Conservation (phyloP, 2,797 vertebrate genomes). For the Scolopax rusticola region DNA sequence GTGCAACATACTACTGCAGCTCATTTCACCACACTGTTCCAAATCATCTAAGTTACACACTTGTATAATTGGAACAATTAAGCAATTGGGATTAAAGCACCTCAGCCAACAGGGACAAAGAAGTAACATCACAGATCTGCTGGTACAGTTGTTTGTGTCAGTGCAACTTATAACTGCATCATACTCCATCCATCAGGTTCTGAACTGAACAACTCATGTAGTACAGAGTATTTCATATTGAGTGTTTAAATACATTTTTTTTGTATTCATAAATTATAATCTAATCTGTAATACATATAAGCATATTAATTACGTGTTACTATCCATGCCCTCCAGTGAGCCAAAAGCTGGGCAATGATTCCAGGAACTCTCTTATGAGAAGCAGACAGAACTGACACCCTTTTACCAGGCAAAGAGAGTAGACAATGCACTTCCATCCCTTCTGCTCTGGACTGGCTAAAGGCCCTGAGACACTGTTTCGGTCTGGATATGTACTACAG, state of each 20-base stretch:
- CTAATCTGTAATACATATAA: too few species aligned
- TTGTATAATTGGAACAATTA: not conserved
- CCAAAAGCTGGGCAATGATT: not conserved
- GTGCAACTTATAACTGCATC: not conserved
- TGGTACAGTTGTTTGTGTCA: not conserved
- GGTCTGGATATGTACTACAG: accelerated
- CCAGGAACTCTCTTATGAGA: not conserved
- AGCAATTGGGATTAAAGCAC: not conserved
- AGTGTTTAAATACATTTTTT: not conserved
- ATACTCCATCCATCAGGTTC: not conserved
- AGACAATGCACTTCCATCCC: not conserved
- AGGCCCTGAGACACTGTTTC: not conserved
- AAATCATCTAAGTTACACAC: not conserved
- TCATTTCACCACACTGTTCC: not conserved
- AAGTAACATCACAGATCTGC: not conserved
- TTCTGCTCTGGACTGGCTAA: not conserved
- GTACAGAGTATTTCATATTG: not conserved
- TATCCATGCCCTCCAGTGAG: not conserved
- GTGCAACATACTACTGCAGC: not conserved
- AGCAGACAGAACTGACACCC: not conserved
- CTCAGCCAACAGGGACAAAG: not conserved
- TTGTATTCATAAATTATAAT: not conserved
- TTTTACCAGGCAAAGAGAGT: not conserved
- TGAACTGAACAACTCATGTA: not conserved
- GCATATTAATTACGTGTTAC: not conserved